These are phyloP conservation scores for Lamprologus ornatipinnis DNA, from an alignment of 2,113 vertebrate genomes.

Conservation along the genomic window DNA sequence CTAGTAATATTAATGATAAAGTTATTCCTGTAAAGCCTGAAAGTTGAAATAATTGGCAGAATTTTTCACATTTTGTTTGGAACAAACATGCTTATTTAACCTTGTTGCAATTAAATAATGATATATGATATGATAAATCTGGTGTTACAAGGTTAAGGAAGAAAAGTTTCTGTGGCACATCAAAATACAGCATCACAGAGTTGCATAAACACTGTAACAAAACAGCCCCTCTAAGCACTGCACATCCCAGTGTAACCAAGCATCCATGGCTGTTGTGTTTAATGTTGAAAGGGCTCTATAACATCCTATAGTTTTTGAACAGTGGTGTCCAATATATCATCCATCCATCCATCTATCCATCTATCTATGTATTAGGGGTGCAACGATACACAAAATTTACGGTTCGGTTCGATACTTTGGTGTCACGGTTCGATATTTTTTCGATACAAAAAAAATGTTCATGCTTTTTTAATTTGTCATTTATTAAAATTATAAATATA, in stretches of 20 bases:
- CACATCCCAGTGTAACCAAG: background rate
- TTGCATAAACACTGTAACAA: background rate
- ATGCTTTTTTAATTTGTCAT: too few relatives aligned
- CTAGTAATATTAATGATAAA: background rate
- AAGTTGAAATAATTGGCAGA: background rate
- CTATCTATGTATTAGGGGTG: background rate
- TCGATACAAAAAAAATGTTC: too few relatives aligned
- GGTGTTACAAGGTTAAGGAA: background rate
- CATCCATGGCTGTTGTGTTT: background rate
- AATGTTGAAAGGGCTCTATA: background rate
- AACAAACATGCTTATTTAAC: background rate
- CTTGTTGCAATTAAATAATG: background rate
- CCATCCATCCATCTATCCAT: fast-evolving
- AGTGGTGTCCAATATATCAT: background rate
- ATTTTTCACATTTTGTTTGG: background rate
- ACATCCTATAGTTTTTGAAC: background rate
- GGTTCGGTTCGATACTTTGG: too few relatives aligned
- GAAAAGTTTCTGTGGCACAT: background rate
- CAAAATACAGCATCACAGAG: background rate
- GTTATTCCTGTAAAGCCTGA: background rate
- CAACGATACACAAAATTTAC: too few relatives aligned
- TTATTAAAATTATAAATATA: too few relatives aligned
- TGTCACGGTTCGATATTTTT: too few relatives aligned
- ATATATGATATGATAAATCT: background rate
- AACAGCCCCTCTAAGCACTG: background rate